Percentiles rank a stretch among this genome's conserved stretches.
Conservation (phyloP, 2,797 vertebrate species). For the Helarctos malayanus region DNA sequence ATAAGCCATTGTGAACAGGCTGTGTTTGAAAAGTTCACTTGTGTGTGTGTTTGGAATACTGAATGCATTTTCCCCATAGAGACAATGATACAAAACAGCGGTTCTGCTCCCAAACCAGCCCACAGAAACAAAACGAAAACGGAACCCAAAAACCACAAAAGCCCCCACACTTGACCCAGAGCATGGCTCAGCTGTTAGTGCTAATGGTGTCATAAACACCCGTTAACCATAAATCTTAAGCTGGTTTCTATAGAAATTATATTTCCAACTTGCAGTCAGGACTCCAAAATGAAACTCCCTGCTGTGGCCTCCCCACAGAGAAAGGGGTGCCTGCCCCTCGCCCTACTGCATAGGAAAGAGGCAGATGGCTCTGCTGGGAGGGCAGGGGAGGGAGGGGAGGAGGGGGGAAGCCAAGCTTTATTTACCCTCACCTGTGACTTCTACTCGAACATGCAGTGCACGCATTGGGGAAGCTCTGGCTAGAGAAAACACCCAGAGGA, state of each 20-base stretch:
- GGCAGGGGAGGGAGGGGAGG: neutral
- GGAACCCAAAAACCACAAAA: neutral
- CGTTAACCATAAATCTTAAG: conserved; percentile 32
- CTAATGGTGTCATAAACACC: conserved; percentile 5
- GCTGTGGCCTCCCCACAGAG: neutral
- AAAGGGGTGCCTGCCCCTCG: neutral
- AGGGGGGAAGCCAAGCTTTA: neutral
- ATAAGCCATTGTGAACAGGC: conserved; percentile 21
- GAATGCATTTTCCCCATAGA: conserved; percentile 51
- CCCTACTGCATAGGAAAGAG: neutral
- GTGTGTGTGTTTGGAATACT: conserved; percentile 52
- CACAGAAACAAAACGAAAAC: conserved; percentile 67
- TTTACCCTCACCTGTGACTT: neutral
- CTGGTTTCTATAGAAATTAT: conserved; percentile 10
- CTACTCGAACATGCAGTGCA: neutral
- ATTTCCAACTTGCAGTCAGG: conserved; percentile 1
- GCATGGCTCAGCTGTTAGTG: neutral
- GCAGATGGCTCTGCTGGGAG: neutral
- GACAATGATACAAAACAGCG: conserved; percentile 51
- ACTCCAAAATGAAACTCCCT: neutral
- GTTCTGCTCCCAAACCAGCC: conserved; percentile 46
- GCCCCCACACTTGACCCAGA: neutral
- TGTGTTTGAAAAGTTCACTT: conserved; percentile 63
- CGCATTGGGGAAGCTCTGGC: neutral
- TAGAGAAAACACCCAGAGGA: neutral